phyloP scores from a whole-genome alignment of 2,888 invertebrate genomes.

The Napeogenes sylphis region DNA sequence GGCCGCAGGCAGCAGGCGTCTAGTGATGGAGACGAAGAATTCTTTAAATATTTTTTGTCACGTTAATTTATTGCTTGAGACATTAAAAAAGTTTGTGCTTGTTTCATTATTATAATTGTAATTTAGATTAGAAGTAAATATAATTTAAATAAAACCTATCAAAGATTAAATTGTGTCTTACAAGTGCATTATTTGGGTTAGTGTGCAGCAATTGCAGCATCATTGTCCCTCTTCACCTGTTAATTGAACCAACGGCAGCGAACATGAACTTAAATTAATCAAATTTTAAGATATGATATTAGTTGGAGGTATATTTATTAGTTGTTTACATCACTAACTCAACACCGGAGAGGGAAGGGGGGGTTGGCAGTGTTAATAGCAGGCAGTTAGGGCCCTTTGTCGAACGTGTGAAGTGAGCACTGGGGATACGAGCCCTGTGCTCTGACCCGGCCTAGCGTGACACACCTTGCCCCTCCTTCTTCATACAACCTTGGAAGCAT shows the following conservation, averaged over 20 bases:
- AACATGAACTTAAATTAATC: too few species aligned
- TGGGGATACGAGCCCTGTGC: constrained; percentile 54
- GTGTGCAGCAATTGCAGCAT: too few species aligned
- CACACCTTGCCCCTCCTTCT: constrained; percentile 33
- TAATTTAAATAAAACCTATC: too few species aligned
- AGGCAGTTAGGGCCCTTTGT: constrained; percentile 76
- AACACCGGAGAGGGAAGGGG: constrained; percentile 37
- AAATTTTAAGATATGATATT: too few species aligned
- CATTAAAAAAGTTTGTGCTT: not conserved
- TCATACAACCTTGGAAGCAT: constrained; percentile 8
- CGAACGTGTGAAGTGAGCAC: constrained; percentile 73
- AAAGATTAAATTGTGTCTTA: too few species aligned
- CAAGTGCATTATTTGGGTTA: too few species aligned
- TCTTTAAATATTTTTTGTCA: constrained; percentile 26
- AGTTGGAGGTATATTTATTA: constrained; percentile 18
- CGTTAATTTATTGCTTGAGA: constrained; percentile 15
- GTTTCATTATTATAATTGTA: too few species aligned
- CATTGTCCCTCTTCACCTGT: too few species aligned
- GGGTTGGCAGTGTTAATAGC: constrained; percentile 71
- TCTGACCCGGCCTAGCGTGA: constrained; percentile 35
- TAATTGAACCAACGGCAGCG: too few species aligned
- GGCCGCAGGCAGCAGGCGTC: constrained; percentile 23
- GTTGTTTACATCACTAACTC: constrained; percentile 51
- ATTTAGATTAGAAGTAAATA: too few species aligned
- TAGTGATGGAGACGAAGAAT: constrained; percentile 31